A percentile compares a stretch with the other conserved stretches of the same genome.
phyloP scores from a whole-genome alignment of 2,113 vertebrate species.

The Anseranas semipalmata region DNA sequence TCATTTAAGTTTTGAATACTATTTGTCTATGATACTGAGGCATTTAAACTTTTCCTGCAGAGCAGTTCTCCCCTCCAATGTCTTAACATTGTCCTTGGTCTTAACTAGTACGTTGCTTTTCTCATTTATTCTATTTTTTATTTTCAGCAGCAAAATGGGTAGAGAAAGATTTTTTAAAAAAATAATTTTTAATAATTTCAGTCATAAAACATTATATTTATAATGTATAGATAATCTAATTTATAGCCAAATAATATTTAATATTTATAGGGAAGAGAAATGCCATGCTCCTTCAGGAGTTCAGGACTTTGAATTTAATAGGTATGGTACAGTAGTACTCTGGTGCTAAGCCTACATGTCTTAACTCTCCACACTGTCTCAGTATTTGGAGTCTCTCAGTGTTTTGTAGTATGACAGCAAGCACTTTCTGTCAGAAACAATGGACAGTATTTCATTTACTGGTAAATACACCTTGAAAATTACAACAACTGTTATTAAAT shows the following conservation, averaged over 20 bases:
- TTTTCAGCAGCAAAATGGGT: background rate
- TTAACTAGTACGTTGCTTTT: background rate
- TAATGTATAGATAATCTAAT: background rate
- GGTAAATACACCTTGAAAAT: background rate
- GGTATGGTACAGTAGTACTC: background rate
- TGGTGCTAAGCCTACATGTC: background rate
- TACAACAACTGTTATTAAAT: background rate
- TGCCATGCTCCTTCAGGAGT: background rate
- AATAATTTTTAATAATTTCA: background rate
- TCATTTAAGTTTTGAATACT: background rate
- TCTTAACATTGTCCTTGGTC: background rate
- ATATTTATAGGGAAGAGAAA: background rate
- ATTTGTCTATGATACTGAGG: rapidly evolving
- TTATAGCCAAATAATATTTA: background rate
- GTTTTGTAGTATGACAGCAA: background rate
- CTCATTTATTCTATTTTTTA: background rate
- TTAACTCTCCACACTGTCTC: background rate
- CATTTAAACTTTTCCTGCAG: background rate
- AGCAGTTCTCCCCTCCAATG: background rate
- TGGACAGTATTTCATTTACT: background rate
- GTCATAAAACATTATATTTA: background rate
- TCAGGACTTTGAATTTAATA: background rate
- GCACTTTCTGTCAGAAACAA: background rate
- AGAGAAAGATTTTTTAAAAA: background rate
- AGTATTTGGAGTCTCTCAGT: background rate